Base-by-base conservation (phyloP, 1,140 invertebrate genomes). In the Drosophila cardini region DNA sequence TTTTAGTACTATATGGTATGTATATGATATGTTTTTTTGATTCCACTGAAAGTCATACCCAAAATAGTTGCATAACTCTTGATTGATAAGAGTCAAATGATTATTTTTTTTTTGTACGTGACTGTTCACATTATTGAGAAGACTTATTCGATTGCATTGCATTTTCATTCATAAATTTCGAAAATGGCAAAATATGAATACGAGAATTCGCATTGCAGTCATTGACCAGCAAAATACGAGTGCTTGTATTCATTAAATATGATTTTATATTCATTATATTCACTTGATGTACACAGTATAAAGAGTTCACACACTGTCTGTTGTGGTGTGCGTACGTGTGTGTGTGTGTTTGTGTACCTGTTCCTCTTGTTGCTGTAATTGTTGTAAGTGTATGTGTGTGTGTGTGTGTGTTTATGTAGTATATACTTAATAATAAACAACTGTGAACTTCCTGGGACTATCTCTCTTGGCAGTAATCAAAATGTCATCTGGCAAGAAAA, bases 91-190 rank as follows among this genome's bases (percentile, higher is more conserved):
- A 0, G 21, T 21, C 2, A 2, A 21, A 21, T 4, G 0, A 2
- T 3, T 0, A 2, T 21, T 26, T 4, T 0, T 4, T 21, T 26
- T 4, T 26, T 0, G 21, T 55, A 55, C 48, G 48, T 55, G 61
- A 13, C 48, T 34, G n/a, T 18, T 15, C 18, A 10, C 21, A 53
- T 16, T 52, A 56, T 36, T 34, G 50, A 45, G 30, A 18, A 45
- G 43, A 34, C 43, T 10, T 36, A 52, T 32, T 53, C 61, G 21
- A 52, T 16, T 50, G 40, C 63, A 30, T 7, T 56, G 50, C 32
- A 57, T 7, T 38, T 71, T 65, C 69, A 72, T 72, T 72, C 69
- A 72, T 72, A 46, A 72, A 64, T 65, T 26, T 48, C 50, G 36
- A 26, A 38, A 7, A 36, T 40, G 4, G 18, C 15, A 6, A 36